phyloP scores from a whole-genome alignment of 2,113 vertebrate genomes.

The Synchiropus splendidus region DNA sequence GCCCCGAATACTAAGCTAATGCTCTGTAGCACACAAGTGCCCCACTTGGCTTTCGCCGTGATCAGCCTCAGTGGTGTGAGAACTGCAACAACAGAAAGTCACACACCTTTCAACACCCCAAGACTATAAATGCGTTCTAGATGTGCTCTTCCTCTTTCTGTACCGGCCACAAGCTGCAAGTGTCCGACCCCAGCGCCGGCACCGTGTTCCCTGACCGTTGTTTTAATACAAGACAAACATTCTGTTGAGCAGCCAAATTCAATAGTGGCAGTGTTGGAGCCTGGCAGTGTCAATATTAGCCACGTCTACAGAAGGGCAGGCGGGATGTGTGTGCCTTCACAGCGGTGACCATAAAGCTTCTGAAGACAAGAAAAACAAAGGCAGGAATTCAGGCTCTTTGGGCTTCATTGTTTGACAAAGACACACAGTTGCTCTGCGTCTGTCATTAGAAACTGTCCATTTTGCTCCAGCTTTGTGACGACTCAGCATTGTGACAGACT shows the following conservation, averaged over 20 bases:
- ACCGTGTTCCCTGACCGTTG: conserved; percentile 66
- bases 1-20: too few species aligned
- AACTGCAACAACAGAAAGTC: too few species aligned
- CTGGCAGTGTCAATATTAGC: conserved; percentile 88
- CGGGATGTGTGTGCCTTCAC: conserved; percentile 79
- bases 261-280: conserved; percentile 75
- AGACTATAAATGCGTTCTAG: too few species aligned
- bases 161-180: conserved; percentile 41
- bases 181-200: conserved; percentile 46
- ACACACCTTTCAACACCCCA: too few species aligned
- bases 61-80: too few species aligned
- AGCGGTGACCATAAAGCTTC: conserved; percentile 54
- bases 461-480: too few species aligned
- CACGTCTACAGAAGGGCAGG: conserved; percentile 76
- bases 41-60: too few species aligned
- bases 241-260: conserved; percentile 76
- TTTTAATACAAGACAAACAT: conserved; percentile 80
- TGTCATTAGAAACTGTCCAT: conserved; percentile 5
- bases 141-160: conserved; percentile 14
- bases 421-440: conserved; percentile 19
- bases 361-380: conserved; percentile 37
- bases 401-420: conserved; percentile 57
- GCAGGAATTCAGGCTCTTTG: conserved; percentile 39
- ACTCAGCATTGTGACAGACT: too few species aligned
- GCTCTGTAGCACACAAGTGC: too few species aligned